Conservation (phyloP, 2,797 vertebrate species). For the Sebastes cheni region DNA sequence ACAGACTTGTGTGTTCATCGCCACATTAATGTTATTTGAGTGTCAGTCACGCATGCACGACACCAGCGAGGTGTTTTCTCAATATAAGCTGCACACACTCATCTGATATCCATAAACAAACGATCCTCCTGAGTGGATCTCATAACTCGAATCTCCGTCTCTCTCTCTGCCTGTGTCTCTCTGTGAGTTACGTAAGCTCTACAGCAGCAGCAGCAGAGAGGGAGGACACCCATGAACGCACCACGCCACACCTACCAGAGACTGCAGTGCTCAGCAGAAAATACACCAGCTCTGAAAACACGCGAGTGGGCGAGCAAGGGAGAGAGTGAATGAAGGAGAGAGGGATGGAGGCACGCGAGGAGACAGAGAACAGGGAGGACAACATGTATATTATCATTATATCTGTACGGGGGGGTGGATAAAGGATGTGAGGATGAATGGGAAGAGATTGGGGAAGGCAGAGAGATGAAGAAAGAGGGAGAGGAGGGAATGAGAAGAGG, state of each 20-base stretch:
- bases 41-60: background rate
- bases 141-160: background rate
- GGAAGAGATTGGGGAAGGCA: background rate
- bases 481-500: background rate
- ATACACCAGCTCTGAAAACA: constrained; percentile 26
- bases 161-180: constrained; percentile 10
- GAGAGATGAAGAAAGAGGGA: background rate
- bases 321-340: background rate
- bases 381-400: background rate
- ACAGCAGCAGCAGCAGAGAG: constrained; percentile 41
- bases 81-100: background rate
- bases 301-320: constrained; percentile 12
- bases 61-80: background rate
- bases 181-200: constrained; percentile 70
- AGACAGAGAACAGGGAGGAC: background rate
- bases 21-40: background rate
- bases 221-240: constrained; percentile 61
- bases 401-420: background rate
- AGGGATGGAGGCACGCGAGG: constrained; percentile 12
- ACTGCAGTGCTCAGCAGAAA: constrained; percentile 81
- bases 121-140: constrained; percentile 24
- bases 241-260: constrained; percentile 67
- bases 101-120: constrained; percentile 34
- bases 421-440: background rate
- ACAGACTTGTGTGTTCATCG: no score